Percentiles rank a stretch among this genome's conserved stretches.
Evolutionary conservation across 2,888 invertebrate genomes (phyloP).

Genomic region (Blastobasis adustella): DNA sequence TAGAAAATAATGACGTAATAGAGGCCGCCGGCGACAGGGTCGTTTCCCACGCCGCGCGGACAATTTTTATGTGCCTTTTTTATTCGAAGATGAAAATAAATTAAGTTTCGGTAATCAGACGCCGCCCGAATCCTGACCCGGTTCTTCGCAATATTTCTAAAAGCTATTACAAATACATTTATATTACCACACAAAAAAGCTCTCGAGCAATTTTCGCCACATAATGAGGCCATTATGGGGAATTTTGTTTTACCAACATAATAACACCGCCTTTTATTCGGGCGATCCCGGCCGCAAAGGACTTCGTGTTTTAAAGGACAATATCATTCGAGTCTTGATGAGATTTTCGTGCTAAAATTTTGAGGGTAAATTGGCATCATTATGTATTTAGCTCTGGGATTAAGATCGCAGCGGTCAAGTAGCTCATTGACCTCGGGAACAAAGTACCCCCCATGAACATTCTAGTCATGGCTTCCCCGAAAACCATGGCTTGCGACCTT

Average conservation of each 20-base stretch:
- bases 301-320: slow-evolving; percentile 69
- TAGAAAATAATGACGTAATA: slow-evolving; percentile 74
- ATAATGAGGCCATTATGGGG: slow-evolving; percentile 74
- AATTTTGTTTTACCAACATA: slow-evolving; percentile 75
- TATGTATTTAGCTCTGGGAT: slow-evolving; percentile 64
- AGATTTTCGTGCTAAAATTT: slow-evolving; percentile 73
- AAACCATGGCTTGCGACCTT: no score
- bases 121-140: slow-evolving; percentile 61
- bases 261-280: slow-evolving; percentile 71
- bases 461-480: no score
- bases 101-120: slow-evolving; percentile 72
- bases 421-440: slow-evolving; percentile 29
- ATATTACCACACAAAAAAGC: slow-evolving; percentile 71
- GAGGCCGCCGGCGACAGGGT: slow-evolving; percentile 71
- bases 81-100: slow-evolving; percentile 58
- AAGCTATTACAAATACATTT: slow-evolving; percentile 75
- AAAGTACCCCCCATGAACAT: no score
- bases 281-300: slow-evolving; percentile 57
- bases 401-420: slow-evolving; percentile 55
- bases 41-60: slow-evolving; percentile 68
- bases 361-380: slow-evolving; percentile 64
- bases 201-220: slow-evolving; percentile 74
- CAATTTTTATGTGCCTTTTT: slow-evolving; percentile 59
- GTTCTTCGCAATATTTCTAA: slow-evolving; percentile 72
- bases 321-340: slow-evolving; percentile 66